These are phyloP conservation scores for Cirrhinus mrigala DNA, from an alignment of 2,797 vertebrate species.

Conservation along the genomic window DNA sequence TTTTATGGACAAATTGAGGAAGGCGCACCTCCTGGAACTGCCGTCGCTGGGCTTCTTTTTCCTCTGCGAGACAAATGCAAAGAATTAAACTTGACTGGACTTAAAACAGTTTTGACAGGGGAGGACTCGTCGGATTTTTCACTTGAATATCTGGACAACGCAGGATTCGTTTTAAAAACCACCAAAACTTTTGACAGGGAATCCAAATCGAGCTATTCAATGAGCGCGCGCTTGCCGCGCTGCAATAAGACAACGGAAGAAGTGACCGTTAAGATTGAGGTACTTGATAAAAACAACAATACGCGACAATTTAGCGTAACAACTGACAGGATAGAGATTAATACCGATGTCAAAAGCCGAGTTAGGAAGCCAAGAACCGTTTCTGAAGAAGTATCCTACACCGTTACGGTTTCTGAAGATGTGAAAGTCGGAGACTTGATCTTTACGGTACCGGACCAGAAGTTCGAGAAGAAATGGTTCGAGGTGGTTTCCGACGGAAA, in stretches of 20 bases:
- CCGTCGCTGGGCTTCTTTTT: constrained; percentile 69
- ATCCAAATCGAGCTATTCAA: constrained; percentile 73
- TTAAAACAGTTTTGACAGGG: constrained; percentile 65
- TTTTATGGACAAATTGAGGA: constrained; percentile 71
- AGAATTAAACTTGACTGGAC: constrained; percentile 34
- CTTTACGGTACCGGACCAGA: constrained; percentile 84
- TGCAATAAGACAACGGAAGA: constrained; percentile 56
- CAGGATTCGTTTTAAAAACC: constrained; percentile 73
- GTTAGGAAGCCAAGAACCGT: constrained; percentile 69
- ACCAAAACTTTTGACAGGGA: constrained; percentile 77
- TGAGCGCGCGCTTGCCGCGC: constrained; percentile 67
- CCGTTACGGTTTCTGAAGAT: constrained; percentile 78
- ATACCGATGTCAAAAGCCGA: constrained; percentile 37
- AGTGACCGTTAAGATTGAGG: constrained; percentile 71
- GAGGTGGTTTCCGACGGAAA: constrained; percentile 75
- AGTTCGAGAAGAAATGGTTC: constrained; percentile 81
- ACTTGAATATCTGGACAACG: constrained; percentile 60
- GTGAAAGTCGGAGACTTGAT: constrained; percentile 81
- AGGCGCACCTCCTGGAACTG: constrained; percentile 72
- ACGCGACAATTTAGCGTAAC: constrained; percentile 69
- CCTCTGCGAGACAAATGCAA: constrained; percentile 63
- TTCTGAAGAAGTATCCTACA: constrained; percentile 76
- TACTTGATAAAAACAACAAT: constrained; percentile 79
- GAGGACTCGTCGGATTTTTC: constrained; percentile 72
- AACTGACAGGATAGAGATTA: constrained; percentile 63